Percentiles rank a stretch among this genome's conserved stretches.
These are phyloP conservation scores for Mirounga angustirostris DNA, from an alignment of 2,113 vertebrate genomes.

Conservation along the genomic window DNA sequence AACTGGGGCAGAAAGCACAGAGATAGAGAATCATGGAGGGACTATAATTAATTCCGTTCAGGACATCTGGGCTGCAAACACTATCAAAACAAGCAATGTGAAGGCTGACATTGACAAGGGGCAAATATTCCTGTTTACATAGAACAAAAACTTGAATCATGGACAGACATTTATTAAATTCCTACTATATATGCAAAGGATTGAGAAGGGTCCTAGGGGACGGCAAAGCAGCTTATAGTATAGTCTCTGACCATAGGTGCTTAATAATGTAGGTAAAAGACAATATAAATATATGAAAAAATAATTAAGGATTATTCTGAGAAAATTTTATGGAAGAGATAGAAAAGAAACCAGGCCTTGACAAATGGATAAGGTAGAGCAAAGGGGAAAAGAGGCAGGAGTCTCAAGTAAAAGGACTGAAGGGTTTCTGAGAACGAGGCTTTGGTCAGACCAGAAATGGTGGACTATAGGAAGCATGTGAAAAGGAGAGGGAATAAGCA, in stretches of 20 bases:
- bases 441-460: neutral
- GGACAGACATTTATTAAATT: slow-evolving; percentile 23
- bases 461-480: neutral
- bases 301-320: neutral
- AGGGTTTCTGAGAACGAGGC: neutral
- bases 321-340: neutral
- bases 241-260: neutral
- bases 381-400: neutral
- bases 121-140: slow-evolving; percentile 51
- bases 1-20: slow-evolving; percentile 53
- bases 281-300: neutral
- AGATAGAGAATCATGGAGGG: slow-evolving; percentile 31
- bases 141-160: slow-evolving; percentile 58
- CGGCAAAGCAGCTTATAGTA: neutral
- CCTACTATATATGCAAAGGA: neutral
- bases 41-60: slow-evolving; percentile 68
- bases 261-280: neutral
- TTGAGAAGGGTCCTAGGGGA: neutral
- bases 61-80: slow-evolving; percentile 58
- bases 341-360: neutral
- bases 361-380: neutral
- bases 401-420: neutral
- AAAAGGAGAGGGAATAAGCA: neutral
- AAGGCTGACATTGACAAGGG: slow-evolving; percentile 57
- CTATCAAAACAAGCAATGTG: slow-evolving; percentile 60